Percentiles rank a stretch among this genome's conserved stretches.
phyloP scores from a whole-genome alignment of 2,113 vertebrate species.

The Carassius gibelio region DNA sequence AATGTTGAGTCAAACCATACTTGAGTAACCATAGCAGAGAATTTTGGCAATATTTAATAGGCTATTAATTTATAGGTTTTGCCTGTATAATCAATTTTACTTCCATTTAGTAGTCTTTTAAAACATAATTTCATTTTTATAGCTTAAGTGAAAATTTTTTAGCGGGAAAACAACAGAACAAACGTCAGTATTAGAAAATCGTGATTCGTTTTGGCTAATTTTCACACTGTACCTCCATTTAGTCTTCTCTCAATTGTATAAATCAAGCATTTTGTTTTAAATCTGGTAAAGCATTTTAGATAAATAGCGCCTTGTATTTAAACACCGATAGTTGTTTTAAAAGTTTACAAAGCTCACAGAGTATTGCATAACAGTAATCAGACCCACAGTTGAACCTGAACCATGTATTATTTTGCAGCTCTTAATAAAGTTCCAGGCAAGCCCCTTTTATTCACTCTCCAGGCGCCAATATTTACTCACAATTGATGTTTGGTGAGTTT shows the following conservation, averaged over 20 bases:
- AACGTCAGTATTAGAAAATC: background rate
- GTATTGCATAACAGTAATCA: too few species aligned
- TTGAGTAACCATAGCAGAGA: background rate
- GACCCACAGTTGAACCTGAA: background rate
- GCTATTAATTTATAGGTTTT: background rate
- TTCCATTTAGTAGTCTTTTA: background rate
- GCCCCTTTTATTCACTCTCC: background rate
- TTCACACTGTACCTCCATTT: too few species aligned
- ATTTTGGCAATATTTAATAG: background rate
- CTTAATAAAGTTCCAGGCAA: background rate
- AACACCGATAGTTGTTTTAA: too few species aligned
- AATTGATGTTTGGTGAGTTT: background rate
- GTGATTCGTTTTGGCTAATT: too few species aligned
- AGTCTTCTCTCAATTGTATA: too few species aligned
- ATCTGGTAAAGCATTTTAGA: too few species aligned
- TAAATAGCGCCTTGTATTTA: too few species aligned
- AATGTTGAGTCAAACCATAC: too few species aligned
- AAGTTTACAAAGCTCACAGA: too few species aligned
- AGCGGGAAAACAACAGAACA: background rate
- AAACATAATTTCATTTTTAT: background rate
- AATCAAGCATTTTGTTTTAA: too few species aligned
- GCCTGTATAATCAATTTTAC: background rate
- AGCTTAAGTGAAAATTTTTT: background rate
- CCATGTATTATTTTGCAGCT: background rate
- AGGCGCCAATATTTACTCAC: background rate